phyloP scores from a whole-genome alignment of 64 coral and sea anemone species.

The Dendronephthya gigantea region DNA sequence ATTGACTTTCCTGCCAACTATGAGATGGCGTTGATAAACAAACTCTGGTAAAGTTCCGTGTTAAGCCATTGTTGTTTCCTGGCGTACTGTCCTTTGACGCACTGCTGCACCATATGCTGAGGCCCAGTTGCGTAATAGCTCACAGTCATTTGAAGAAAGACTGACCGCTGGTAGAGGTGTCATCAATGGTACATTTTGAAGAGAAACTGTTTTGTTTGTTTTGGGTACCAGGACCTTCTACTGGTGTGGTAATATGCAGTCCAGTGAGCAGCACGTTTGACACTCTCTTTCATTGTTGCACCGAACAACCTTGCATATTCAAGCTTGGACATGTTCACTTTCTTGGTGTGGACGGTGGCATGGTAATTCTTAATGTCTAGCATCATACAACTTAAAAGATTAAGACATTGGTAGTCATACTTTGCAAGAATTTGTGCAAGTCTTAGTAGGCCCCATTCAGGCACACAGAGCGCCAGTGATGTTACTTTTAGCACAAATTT shows the following conservation, averaged over 20 bases:
- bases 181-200: slow-evolving; percentile 16
- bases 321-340: slow-evolving; percentile 37
- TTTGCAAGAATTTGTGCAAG: background rate
- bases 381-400: slow-evolving; percentile 43
- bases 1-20: background rate
- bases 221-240: slow-evolving; percentile 31
- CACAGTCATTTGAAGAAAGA: slow-evolving; percentile 12
- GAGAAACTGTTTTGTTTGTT: slow-evolving; percentile 20
- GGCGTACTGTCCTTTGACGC: slow-evolving; percentile 25
- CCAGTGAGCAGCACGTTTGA: slow-evolving; percentile 27
- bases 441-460: slow-evolving; percentile 30
- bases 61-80: slow-evolving; percentile 39
- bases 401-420: background rate
- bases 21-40: slow-evolving; percentile 36
- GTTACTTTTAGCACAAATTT: background rate
- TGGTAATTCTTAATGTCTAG: slow-evolving; percentile 45
- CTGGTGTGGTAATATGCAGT: slow-evolving; percentile 38
- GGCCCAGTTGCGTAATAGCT: slow-evolving; percentile 25
- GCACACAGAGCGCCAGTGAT: slow-evolving; percentile 26
- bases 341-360: slow-evolving; percentile 21
- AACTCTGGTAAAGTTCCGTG: slow-evolving; percentile 41
- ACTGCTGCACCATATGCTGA: slow-evolving; percentile 36
- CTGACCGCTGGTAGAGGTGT: slow-evolving; percentile 6
- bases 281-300: slow-evolving; percentile 30
- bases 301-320: slow-evolving; percentile 35